Evolutionary conservation across 2,113 vertebrate genomes (phyloP), one percentile per base, ranked within the genome.

Genomic region (Stictonetta naevosa): DNA sequence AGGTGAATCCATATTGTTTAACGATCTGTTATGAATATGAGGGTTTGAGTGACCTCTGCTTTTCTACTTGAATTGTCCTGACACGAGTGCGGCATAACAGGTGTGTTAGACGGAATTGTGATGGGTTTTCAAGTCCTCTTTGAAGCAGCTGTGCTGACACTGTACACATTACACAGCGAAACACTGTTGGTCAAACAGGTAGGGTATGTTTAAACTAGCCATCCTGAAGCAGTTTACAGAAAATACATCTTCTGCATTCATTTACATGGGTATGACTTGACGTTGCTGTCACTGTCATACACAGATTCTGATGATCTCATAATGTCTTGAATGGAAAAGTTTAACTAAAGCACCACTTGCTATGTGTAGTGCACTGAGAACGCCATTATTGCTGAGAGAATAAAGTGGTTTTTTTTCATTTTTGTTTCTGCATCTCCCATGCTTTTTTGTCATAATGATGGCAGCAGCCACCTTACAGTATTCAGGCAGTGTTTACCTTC

Each of bases 251-350:
- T 58, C 21, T 31, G 36, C 20, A 1, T 94, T 92, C 91, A 7
- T 66, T 92, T 34, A 23, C 2, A 0, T 56, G 86, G 73, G 83
- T 86, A 88, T 90, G 74, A 78, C 62, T 64, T 88, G 48, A n/a
- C 5, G 1, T 26, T 74, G 29, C 79, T 77, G 55, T 59, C 0
- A 0, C n/a, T 77, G 38, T 92, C 34, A 21, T 53, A 34, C 5
- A 5, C 76, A 23, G 17, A 18, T 71, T 52, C 7, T 79, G 67
- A 52, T 62, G 26, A 63, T 77, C 11, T 33, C 48, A 2, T 16
- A 0, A 17, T 62, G 56, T 23, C 26, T 85, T 84, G 40, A 15
- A 31, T n/a, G 36, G 68, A 68, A 81, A 88, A 92, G 44, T 2
- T 22, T 15, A 31, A 50, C 15, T 73, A 25, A 73, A 80, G 64